phyloP scores from a whole-genome alignment of 2,113 vertebrate species.

The Mustela nigripes region DNA sequence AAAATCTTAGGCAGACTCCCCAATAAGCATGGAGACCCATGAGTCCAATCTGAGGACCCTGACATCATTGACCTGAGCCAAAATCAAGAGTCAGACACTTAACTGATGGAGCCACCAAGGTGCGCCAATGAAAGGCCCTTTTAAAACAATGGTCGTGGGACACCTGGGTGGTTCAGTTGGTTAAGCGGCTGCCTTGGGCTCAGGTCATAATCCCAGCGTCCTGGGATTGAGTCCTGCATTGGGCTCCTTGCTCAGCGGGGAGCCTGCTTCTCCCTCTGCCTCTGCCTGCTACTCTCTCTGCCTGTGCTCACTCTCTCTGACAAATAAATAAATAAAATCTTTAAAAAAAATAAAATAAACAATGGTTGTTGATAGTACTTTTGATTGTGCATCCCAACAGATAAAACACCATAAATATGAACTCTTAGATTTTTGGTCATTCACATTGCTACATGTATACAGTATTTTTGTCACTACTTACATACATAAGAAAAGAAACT shows the following conservation, averaged over 20 bases:
- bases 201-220: too few relatives aligned
- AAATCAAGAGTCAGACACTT: not conserved
- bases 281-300: too few relatives aligned
- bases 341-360: too few relatives aligned
- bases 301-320: too few relatives aligned
- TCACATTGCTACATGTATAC: not conserved
- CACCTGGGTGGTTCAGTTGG: too few relatives aligned
- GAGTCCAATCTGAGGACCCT: not conserved
- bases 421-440: not conserved
- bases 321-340: too few relatives aligned
- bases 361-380: not conserved
- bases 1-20: not conserved
- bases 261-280: too few relatives aligned
- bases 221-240: too few relatives aligned
- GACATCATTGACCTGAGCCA: not conserved
- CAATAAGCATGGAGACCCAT: not conserved
- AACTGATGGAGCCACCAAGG: not conserved
- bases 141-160: not conserved
- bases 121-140: not conserved
- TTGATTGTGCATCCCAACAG: not conserved
- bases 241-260: too few relatives aligned
- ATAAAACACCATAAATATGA: not conserved
- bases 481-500: not conserved
- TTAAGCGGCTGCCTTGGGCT: too few relatives aligned
- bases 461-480: not conserved